A percentile compares a stretch with the other conserved stretches of the same genome.
phyloP scores from a whole-genome alignment of 30 jellyfish, hydroid and myxozoan species.

The Hydractinia echinata region DNA sequence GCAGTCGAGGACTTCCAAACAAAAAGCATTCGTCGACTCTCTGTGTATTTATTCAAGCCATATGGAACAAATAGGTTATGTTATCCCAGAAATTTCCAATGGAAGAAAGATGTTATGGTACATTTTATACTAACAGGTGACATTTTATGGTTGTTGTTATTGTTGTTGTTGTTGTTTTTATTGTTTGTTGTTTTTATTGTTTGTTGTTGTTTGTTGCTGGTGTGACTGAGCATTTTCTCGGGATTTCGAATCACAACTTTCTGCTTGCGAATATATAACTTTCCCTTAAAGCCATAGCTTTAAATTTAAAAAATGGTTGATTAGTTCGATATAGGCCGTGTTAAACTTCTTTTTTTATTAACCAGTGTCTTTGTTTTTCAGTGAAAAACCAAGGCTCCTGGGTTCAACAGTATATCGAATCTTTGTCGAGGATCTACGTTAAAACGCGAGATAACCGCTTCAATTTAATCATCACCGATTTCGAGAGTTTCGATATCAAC shows the following conservation, averaged over 20 bases:
- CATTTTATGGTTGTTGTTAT: neutral
- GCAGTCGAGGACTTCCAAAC: slow-evolving; percentile 33
- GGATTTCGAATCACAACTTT: no score
- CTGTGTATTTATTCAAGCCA: slow-evolving; percentile 58
- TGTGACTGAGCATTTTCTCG: no score
- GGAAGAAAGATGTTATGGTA: slow-evolving; percentile 73
- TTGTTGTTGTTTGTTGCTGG: no score
- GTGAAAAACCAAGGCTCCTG: slow-evolving; percentile 81
- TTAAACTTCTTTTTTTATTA: neutral
- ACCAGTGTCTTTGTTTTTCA: slow-evolving; percentile 1
- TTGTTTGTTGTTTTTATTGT: no score
- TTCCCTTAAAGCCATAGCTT: no score
- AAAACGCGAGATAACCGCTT: slow-evolving; percentile 48
- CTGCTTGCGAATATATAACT: no score
- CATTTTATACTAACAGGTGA: slow-evolving; percentile 57
- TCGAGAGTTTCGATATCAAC: slow-evolving; percentile 62
- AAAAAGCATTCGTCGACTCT: slow-evolving; percentile 33
- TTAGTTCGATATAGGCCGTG: neutral
- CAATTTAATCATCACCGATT: slow-evolving; percentile 49
- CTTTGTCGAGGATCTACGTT: slow-evolving; percentile 46
- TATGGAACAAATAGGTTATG: slow-evolving; percentile 19
- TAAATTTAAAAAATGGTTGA: no score
- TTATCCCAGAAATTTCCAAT: slow-evolving; percentile 57
- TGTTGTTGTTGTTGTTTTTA: neutral
- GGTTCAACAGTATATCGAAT: slow-evolving; percentile 73